Conservation (phyloP, 35 echinoderm and acorn worm genomes). For the Heliocidaris tuberculata region DNA sequence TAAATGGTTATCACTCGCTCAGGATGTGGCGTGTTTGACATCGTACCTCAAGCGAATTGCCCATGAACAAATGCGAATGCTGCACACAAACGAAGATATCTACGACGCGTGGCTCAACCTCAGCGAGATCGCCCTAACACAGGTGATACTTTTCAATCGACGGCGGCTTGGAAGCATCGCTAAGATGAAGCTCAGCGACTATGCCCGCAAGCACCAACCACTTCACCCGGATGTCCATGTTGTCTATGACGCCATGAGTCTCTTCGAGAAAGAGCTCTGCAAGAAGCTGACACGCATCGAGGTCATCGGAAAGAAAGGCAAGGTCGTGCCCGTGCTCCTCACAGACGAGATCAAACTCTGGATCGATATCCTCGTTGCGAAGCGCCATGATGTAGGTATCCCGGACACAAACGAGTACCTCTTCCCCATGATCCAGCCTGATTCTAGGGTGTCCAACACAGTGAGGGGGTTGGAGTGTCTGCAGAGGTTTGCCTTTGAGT, state of each 20-base stretch:
- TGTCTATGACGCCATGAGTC: constrained; percentile 47
- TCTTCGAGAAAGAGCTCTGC: constrained; percentile 65
- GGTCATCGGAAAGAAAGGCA: constrained; percentile 65
- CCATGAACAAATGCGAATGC: constrained; percentile 48
- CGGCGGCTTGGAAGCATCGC: constrained; percentile 54
- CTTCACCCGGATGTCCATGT: constrained; percentile 43
- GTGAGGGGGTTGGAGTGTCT: constrained; percentile 57
- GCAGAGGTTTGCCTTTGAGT: constrained; percentile 52
- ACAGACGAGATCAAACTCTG: constrained; percentile 60
- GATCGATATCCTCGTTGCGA: constrained; percentile 47
- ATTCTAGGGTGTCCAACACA: constrained; percentile 35
- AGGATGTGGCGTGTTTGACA: constrained; percentile 35
- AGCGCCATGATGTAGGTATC: constrained; percentile 43
- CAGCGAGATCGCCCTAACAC: constrained; percentile 60
- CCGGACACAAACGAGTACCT: constrained; percentile 30
- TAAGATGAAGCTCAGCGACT: constrained; percentile 53
- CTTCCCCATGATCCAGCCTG: constrained; percentile 37
- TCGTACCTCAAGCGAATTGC: constrained; percentile 40
- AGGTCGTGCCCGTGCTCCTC: constrained; percentile 63
- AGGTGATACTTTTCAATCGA: constrained; percentile 65
- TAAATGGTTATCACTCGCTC: constrained; percentile 29
- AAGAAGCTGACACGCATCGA: constrained; percentile 57
- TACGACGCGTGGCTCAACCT: constrained; percentile 53
- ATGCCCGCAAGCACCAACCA: constrained; percentile 47
- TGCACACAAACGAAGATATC: constrained; percentile 40